A percentile compares a stretch with the other conserved stretches of the same genome.
phyloP scores from a whole-genome alignment of 2,888 invertebrate genomes.

The Drosophila longiperda region DNA sequence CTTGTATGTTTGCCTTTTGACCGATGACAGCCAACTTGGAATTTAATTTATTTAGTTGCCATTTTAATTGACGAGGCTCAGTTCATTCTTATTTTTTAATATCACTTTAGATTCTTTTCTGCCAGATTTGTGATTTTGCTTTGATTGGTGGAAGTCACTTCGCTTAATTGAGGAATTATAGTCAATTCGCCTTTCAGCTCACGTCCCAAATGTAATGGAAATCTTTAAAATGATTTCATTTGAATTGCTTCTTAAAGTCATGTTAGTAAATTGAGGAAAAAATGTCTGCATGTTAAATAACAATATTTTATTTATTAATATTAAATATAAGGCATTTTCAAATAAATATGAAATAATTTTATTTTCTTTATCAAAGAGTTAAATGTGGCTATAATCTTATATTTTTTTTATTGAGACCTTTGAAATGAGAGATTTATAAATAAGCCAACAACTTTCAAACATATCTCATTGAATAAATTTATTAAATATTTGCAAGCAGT shows the following conservation, averaged over 20 bases:
- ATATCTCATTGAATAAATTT: not conserved
- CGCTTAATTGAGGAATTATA: slow-evolving; percentile 34
- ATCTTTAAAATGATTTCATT: not conserved
- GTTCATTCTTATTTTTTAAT: slow-evolving; percentile 54
- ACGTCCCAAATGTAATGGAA: not conserved
- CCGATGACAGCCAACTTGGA: slow-evolving; percentile 39
- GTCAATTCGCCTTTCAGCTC: slow-evolving; percentile 1
- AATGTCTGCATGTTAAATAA: not conserved
- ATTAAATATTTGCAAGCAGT: slow-evolving; percentile 33
- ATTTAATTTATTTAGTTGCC: slow-evolving; percentile 69
- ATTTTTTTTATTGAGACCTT: not conserved
- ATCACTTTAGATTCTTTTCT: slow-evolving; percentile 49
- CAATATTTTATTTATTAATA: not conserved
- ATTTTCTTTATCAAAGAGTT: not conserved
- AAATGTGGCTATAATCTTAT: not conserved
- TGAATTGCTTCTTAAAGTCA: not conserved
- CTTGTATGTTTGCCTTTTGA: slow-evolving; percentile 71
- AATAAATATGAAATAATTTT: not conserved
- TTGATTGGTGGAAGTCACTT: slow-evolving; percentile 43
- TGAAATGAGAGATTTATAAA: not conserved
- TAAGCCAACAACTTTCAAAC: not conserved
- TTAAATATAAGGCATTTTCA: not conserved
- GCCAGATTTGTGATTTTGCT: slow-evolving; percentile 35
- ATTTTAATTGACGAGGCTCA: slow-evolving; percentile 60
- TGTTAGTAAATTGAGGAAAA: not conserved